phyloP scores from a whole-genome alignment of 2,113 vertebrate genomes.

The Tyto alba region DNA sequence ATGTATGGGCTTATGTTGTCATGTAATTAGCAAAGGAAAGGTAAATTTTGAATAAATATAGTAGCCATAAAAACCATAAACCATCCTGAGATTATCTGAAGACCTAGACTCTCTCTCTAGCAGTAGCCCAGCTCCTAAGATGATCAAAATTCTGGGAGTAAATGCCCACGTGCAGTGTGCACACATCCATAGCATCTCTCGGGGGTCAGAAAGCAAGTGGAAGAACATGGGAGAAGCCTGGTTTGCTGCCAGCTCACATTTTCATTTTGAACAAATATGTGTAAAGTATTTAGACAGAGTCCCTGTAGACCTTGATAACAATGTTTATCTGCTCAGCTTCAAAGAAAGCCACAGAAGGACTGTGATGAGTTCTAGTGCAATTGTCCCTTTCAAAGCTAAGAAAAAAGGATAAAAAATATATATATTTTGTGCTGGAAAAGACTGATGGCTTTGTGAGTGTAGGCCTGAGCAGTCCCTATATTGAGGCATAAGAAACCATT shows the following conservation, averaged over 20 bases:
- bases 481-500: not conserved
- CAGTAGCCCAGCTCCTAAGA: not conserved
- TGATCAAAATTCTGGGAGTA: not conserved
- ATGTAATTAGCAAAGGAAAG: not conserved
- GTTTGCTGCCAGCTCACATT: conserved; percentile 8
- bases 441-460: not conserved
- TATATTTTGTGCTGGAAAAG: not conserved
- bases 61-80: not conserved
- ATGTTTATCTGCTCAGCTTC: conserved; percentile 6
- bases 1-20: not conserved
- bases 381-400: not conserved
- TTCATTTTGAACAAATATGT: conserved; percentile 9
- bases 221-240: not conserved
- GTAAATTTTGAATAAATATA: not conserved
- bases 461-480: not conserved
- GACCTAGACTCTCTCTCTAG: not conserved
- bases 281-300: conserved; percentile 1
- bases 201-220: not conserved
- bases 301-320: not conserved
- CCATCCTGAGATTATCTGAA: not conserved
- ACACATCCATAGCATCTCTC: not conserved
- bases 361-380: conserved; percentile 16
- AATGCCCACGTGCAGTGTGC: not conserved
- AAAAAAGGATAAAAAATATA: not conserved
- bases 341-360: not conserved